phyloP scores from a whole-genome alignment of 1,140 invertebrate species.

The Diachasma alloeum region DNA sequence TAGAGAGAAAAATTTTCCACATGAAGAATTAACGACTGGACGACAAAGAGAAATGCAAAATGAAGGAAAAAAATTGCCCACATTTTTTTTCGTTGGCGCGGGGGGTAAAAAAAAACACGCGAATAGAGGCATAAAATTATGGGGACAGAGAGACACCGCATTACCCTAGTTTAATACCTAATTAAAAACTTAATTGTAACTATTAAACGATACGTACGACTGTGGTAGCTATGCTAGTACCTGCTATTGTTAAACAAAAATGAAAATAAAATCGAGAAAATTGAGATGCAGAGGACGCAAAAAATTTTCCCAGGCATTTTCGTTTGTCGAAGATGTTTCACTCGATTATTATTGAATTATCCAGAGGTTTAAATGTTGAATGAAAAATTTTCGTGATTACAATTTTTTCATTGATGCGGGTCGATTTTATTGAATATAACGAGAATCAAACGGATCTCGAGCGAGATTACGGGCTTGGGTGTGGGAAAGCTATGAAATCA shows the following conservation, averaged over 20 bases:
- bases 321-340: not conserved
- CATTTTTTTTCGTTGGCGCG: not conserved
- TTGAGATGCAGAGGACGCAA: not conserved
- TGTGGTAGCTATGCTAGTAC: conserved; percentile 67
- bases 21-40: not conserved
- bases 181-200: conserved; percentile 57
- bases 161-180: conserved; percentile 10
- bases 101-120: conserved; percentile 25
- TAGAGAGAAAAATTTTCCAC: not conserved
- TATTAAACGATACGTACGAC: conserved; percentile 65
- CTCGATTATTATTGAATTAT: not conserved
- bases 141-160: conserved; percentile 33
- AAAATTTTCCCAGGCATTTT: not conserved
- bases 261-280: conserved; percentile 32
- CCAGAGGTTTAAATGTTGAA: not conserved
- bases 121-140: conserved; percentile 34
- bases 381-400: not conserved
- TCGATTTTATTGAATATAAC: not conserved
- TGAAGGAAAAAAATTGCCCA: not conserved
- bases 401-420: not conserved
- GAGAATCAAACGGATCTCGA: not conserved
- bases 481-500: not conserved
- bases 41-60: not conserved
- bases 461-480: not conserved
- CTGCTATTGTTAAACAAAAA: conserved; percentile 63